Evolutionary conservation across 2,888 invertebrate genomes (phyloP).

Genomic region (Nesidiocoris tenuis): DNA sequence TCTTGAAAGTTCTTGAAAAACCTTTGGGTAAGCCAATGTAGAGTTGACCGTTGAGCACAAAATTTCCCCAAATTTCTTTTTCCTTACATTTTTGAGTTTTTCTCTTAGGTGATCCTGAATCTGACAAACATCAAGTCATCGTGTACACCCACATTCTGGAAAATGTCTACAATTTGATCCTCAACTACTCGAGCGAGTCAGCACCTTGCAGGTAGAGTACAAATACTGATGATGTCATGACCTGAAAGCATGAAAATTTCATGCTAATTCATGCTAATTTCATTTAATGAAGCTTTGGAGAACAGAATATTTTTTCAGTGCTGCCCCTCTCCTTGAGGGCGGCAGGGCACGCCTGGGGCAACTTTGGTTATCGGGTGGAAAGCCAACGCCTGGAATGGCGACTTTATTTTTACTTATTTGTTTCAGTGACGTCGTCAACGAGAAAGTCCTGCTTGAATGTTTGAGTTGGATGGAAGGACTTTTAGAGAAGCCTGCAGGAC

Average conservation of each 20-base stretch:
- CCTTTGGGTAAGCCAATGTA: constrained; percentile 52
- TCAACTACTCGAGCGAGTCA: constrained; percentile 59
- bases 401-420: no score
- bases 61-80: background rate
- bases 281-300: no score
- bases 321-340: no score
- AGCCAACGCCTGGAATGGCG: no score
- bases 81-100: background rate
- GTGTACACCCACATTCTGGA: constrained; percentile 66
- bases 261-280: no score
- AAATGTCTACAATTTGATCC: constrained; percentile 68
- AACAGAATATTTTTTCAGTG: no score
- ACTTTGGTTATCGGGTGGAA: no score
- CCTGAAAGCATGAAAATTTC: no score
- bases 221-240: no score
- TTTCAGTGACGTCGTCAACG: constrained; percentile 57
- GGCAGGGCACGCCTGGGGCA: no score
- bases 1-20: constrained; percentile 64
- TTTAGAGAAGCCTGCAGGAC: constrained; percentile 76
- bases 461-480: constrained; percentile 84
- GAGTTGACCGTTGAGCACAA: no score
- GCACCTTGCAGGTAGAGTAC: constrained; percentile 48
- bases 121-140: constrained; percentile 65
- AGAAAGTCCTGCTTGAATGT: constrained; percentile 65
- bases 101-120: constrained; percentile 60